phyloP scores from a whole-genome alignment of 2,888 invertebrate species.

The Drosophila conformis region DNA sequence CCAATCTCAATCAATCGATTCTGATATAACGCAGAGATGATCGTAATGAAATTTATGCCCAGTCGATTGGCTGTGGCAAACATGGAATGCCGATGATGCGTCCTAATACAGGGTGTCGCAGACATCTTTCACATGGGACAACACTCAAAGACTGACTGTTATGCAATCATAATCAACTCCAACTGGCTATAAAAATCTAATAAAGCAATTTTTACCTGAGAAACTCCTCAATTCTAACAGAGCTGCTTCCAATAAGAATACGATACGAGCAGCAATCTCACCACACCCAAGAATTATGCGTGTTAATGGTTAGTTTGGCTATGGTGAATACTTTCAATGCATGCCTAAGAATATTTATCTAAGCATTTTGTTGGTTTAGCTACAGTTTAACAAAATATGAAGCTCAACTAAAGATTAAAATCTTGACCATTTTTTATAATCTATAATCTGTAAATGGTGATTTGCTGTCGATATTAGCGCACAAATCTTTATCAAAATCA shows the following conservation, averaged over 20 bases:
- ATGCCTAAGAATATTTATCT: not conserved
- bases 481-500: conserved; percentile 40
- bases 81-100: conserved; percentile 65
- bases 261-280: conserved; percentile 24
- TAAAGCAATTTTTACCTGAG: conserved; percentile 35
- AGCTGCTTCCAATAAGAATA: conserved; percentile 44
- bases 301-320: conserved; percentile 7
- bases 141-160: conserved; percentile 35
- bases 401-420: not conserved
- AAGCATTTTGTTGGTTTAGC: not conserved
- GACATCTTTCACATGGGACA: not conserved
- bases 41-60: conserved; percentile 75
- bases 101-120: conserved; percentile 51
- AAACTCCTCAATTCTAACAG: not conserved
- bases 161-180: not conserved
- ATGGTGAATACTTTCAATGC: not conserved
- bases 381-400: not conserved
- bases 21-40: conserved; percentile 63
- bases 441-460: not conserved
- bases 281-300: not conserved
- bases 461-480: conserved; percentile 12
- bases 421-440: not conserved
- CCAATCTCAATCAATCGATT: conserved; percentile 67
- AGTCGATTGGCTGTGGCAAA: conserved; percentile 19
- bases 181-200: conserved; percentile 1